Evolutionary conservation across 2,888 invertebrate genomes (phyloP).

Genomic region (Hedychridium roseum): DNA sequence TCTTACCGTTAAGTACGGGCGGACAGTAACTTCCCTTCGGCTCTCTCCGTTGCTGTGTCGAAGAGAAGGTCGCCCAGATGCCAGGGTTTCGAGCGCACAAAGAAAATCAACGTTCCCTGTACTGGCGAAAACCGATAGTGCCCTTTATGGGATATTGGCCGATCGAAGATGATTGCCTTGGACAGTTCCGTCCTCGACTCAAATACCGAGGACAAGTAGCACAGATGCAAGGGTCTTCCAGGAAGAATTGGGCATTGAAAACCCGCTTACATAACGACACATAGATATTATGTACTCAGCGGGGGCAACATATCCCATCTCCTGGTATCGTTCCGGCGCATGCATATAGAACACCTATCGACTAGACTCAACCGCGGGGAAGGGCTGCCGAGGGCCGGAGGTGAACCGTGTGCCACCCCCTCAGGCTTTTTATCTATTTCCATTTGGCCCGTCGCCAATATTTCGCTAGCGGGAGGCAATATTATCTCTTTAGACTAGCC

Average conservation of each 20-base stretch:
- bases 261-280: conserved; percentile 2
- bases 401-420: conserved; percentile 25
- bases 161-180: no score
- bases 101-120: no score
- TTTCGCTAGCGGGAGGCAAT: conserved; percentile 53
- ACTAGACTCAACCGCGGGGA: conserved; percentile 11
- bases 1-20: no score
- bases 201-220: no score
- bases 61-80: no score
- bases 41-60: no score
- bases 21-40: no score
- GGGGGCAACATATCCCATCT: conserved; percentile 24
- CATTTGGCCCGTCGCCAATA: conserved; percentile 59
- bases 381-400: background rate
- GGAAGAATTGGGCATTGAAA: conserved; percentile 18
- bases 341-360: conserved; percentile 4
- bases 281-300: conserved; percentile 19
- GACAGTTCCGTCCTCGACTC: no score
- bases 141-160: no score
- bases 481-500: conserved; percentile 55
- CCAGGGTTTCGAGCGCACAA: no score
- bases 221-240: no score
- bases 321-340: background rate
- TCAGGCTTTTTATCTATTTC: conserved; percentile 59
- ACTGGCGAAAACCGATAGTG: no score